Evolutionary conservation across 2,888 invertebrate genomes (phyloP), one percentile per base, ranked within the genome.

Genomic region (Dioctria linearis): DNA sequence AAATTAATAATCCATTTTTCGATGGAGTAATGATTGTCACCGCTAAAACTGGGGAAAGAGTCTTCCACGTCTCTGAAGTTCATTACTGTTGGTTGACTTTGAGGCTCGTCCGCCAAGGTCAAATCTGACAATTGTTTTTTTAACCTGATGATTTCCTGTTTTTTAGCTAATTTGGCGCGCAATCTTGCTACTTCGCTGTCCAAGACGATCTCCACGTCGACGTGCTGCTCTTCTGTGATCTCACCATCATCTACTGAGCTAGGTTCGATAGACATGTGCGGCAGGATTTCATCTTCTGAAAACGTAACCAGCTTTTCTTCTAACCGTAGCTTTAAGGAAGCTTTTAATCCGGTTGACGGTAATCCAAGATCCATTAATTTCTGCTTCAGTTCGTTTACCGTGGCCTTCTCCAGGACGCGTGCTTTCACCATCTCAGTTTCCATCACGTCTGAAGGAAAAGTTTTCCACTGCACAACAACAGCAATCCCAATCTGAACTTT

Each of bases 341-440:
- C 61, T 42, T 75, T 75, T 25, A 61, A n/a, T 13, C 61, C 75
- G 13, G 59, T 13, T 2, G 75, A 61, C 6, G 43, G 9, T 9
- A 75, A 61, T n/a, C 69, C 69, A 25, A 69, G 11, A 51, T 37
- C 37, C 3, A 8, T 51, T 51, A 69, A 37, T 51, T 69, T 69
- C 9, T 51, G 37, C 11, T 51, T 69, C 37, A 69, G 3, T 39
- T 69, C 51, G 37, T 4, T 37, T 4, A 51, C 69, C 39, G 69
- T 69, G 69, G 69, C 69, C 43, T 66, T 66, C 11, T 66, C 66
- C 66, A 66, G 13, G 43, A 66, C 66, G 43, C 66, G 43, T 43
- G 66, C 66, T 66, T 3, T 66, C 4, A 66, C 40, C 5, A 39
- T 66, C 25, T 25, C 5, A n/a, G 11, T 43, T 66, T 66, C 66